Evolutionary conservation across 2,888 invertebrate species (phyloP), one percentile per base, ranked within the genome.

Genomic region (Drosophila quinaria): DNA sequence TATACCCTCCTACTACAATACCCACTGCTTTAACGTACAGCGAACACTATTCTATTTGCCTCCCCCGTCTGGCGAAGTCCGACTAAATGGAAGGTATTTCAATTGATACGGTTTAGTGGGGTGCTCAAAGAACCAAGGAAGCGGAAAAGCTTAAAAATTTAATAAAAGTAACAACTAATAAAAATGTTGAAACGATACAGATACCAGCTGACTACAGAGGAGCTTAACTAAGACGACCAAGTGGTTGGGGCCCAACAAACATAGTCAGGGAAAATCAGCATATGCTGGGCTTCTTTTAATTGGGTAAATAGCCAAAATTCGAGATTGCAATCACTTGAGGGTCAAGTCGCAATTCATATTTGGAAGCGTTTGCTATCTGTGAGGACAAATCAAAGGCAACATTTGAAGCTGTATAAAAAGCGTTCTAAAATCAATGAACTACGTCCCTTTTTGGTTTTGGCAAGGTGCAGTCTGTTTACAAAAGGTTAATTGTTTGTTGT

Each of bases 251-350:
- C 39, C 9, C 10, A 11, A 44, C 4, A 25, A 33, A 13, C 35
- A 29, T 29, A 22, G 54, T 49, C 41, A 70, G 82, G 72, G 90
- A 89, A 86, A 74, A 65, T 55, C 47, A 63, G 77, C 92, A 91
- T 87, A 89, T 91, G 91, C 70, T 72, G 70, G 80, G 89, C 84
- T 91, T 91, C 90, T 68, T 80, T 86, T 90, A 89, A 91, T 91
- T 91, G 90, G 82, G 76, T 72, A 69, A 74, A 74, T 59, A 75
- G 39, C 10, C 46, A 31, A 69, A 46, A 47, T 29, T 52, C n/a
- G 1, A 55, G 75, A 75, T 83, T 58, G 51, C 52, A 70, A 73
- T 81, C 75, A 61, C 15, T 68, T 54, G 35, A 55, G 64, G 65
- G 62, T 70, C 59, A 55, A 70, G 31, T 44, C 44, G 47, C 35